Conservation (phyloP, 2,797 vertebrate species). For the Menidia menidia region DNA sequence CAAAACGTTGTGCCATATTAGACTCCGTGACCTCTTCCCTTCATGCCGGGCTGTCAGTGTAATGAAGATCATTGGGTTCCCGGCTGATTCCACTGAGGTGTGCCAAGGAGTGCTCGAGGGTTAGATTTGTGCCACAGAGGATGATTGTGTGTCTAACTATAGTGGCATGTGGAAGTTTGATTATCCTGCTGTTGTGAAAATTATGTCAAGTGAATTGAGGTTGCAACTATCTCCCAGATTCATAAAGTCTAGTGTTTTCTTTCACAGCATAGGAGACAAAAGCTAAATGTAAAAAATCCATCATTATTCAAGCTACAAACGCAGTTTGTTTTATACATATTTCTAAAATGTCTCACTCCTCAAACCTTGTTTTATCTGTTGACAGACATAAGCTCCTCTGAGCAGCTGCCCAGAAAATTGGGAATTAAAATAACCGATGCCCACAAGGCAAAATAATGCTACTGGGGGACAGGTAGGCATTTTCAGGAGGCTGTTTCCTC, state of each 20-base stretch:
- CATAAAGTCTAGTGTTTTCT: background rate
- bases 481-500: background rate
- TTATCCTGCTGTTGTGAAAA: background rate
- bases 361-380: background rate
- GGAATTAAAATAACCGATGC: background rate
- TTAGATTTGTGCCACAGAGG: constrained; percentile 31
- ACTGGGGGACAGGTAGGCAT: background rate
- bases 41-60: constrained; percentile 61
- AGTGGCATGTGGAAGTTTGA: background rate
- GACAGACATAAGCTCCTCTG: background rate
- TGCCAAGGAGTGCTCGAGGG: constrained; percentile 49
- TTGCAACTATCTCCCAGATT: background rate
- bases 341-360: background rate
- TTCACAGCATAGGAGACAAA: background rate
- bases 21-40: constrained; percentile 54
- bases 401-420: background rate
- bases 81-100: constrained; percentile 60
- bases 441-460: background rate
- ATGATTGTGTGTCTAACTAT: constrained; percentile 20
- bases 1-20: constrained; percentile 36
- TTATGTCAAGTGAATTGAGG: background rate
- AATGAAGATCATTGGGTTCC: constrained; percentile 54
- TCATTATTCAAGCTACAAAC: no score
- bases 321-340: background rate
- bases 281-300: background rate